Percentiles rank a stretch among this genome's conserved stretches.
These are phyloP conservation scores for Mastomys natalensis DNA, from an alignment of 2,113 vertebrate genomes.

Conservation along the genomic window DNA sequence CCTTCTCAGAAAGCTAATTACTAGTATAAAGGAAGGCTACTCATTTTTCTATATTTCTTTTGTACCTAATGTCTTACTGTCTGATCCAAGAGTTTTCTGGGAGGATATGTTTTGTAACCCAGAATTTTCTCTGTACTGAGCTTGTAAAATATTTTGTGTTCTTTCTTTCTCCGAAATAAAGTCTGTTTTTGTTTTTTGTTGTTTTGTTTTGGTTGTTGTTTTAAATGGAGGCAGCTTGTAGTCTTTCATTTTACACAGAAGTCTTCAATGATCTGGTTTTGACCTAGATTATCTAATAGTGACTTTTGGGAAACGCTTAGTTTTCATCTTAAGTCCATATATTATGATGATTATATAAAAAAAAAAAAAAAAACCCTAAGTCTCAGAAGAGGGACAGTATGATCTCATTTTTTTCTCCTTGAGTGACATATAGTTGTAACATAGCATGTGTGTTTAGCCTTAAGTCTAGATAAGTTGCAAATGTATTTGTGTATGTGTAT, in stretches of 20 bases:
- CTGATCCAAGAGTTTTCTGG: neutral
- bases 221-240: neutral
- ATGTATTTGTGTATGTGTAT: no score
- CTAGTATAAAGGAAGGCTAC: neutral
- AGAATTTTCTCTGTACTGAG: neutral
- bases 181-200: neutral
- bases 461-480: neutral
- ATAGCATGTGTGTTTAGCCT: neutral
- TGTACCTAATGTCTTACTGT: neutral
- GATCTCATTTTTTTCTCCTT: conserved; percentile 4
- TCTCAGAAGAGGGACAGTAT: neutral
- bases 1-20: neutral
- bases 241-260: neutral
- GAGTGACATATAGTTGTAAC: neutral
- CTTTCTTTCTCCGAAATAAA: neutral
- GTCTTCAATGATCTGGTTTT: neutral
- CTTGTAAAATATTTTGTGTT: neutral
- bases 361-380: no score
- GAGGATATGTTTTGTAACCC: neutral
- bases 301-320: neutral
- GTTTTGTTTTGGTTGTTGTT: neutral
- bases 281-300: neutral
- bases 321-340: neutral
- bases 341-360: neutral
- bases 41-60: neutral